A percentile compares a stretch with the other conserved stretches of the same genome.
phyloP scores from a whole-genome alignment of 2,888 invertebrate species.

The Tenthredo livida region DNA sequence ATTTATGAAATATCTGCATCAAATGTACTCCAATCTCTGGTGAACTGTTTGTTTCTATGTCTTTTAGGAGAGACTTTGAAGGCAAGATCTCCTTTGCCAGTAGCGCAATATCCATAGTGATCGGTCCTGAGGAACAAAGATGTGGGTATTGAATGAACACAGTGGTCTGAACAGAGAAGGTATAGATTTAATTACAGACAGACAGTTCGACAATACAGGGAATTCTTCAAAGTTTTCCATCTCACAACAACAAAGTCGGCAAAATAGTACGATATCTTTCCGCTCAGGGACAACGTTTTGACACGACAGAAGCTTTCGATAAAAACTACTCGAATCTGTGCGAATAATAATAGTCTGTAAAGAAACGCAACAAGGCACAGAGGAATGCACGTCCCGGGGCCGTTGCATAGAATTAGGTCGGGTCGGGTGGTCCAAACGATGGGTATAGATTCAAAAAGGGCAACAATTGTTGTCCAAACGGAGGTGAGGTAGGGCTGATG shows the following conservation, averaged over 20 bases:
- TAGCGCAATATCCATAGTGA: slow-evolving; percentile 4
- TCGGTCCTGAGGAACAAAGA: not conserved
- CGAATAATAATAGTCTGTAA: slow-evolving; percentile 84
- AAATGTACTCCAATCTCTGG: slow-evolving; percentile 69
- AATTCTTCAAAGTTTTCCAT: slow-evolving; percentile 88
- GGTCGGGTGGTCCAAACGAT: slow-evolving; percentile 86
- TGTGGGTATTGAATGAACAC: not conserved
- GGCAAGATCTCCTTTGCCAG: slow-evolving; percentile 60
- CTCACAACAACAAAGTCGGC: slow-evolving; percentile 95
- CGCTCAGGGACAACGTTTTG: slow-evolving; percentile 92
- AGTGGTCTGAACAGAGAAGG: not conserved
- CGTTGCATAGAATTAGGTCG: slow-evolving; percentile 93
- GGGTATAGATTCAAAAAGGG: slow-evolving; percentile 85
- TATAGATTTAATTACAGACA: slow-evolving; percentile 62
- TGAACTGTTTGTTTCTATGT: slow-evolving; percentile 64
- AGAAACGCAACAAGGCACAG: slow-evolving; percentile 90
- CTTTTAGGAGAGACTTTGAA: slow-evolving; percentile 66
- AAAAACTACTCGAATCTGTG: slow-evolving; percentile 89
- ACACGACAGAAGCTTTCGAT: slow-evolving; percentile 98
- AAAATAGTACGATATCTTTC: slow-evolving; percentile 90
- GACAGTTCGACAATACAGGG: slow-evolving; percentile 63
- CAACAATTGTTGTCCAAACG: slow-evolving; percentile 87
- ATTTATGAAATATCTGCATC: slow-evolving; percentile 55
- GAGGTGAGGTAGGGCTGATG: slow-evolving; percentile 91
- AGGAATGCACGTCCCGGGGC: slow-evolving; percentile 98